These are phyloP conservation scores for Podiceps cristatus DNA, from an alignment of 2,113 vertebrate species.

Conservation along the genomic window DNA sequence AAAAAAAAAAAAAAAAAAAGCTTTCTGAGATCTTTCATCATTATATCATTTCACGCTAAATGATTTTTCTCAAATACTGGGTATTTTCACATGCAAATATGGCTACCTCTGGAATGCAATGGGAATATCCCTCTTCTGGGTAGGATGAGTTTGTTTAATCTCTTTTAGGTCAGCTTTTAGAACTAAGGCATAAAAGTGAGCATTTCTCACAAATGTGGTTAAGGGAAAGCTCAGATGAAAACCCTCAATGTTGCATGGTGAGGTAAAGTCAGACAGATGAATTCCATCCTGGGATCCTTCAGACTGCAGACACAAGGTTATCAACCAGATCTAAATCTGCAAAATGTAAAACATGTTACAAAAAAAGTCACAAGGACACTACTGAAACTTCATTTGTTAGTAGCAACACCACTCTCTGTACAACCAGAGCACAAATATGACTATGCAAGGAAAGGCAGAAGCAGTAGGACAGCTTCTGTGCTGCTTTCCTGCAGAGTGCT, in stretches of 20 bases:
- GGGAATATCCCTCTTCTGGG: neutral
- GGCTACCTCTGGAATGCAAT: neutral
- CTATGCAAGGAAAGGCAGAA: neutral
- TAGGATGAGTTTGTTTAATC: neutral
- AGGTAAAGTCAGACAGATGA: neutral
- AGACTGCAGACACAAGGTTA: neutral
- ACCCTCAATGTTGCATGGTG: neutral
- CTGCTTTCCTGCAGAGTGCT: neutral
- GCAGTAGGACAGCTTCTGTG: neutral
- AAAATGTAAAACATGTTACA: neutral
- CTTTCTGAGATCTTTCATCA: neutral
- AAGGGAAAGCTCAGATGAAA: neutral
- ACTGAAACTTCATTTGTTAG: neutral
- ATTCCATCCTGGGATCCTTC: neutral
- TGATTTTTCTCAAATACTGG: neutral
- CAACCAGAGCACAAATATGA: neutral
- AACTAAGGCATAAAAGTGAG: neutral
- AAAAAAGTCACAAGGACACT: neutral
- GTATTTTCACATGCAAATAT: neutral
- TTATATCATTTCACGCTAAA: neutral
- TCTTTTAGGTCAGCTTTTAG: neutral
- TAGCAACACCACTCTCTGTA: neutral
- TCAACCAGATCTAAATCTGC: neutral
- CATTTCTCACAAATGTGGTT: neutral
- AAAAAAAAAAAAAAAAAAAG: neutral